Base-by-base conservation (phyloP, 2,888 invertebrate species). In the Agrotis ipsilon region DNA sequence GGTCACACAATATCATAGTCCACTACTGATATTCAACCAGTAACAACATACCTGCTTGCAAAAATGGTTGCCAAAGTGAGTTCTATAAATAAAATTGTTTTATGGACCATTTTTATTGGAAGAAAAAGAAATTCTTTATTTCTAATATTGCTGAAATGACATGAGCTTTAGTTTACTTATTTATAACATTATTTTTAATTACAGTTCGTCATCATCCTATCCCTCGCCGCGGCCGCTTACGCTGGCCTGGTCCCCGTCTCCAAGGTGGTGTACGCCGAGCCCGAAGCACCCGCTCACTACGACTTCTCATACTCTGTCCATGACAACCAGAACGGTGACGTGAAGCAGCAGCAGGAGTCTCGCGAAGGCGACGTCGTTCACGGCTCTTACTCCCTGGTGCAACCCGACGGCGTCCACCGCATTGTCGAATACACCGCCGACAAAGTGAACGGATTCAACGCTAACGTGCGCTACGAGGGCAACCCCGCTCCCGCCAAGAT, bases 341-440 rank as follows among this genome's bases (percentile, higher is more conserved):
- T 95, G 81, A 96, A 96, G 87, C 90, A 95, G 79, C 96, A 96
- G 88, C 92, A 94, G 81, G 96, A 96, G 80, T 85, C 90, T 62
- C 96, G 96, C 79, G 82, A 88, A 74, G 96, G 96, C 5, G 94
- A 96, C 86, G 89, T 87, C 75, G 94, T 96, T 48, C 94, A 94
- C 54, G 96, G 96, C 72, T 94, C 92, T 46, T 96, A 96, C 92
- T 95, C 96, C 1, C 91, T 96, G 19, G 89, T 96, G 55, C 96
- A 96, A 74, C 95, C 96, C 72, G 96, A 96, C 72, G 96, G 96
- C 3, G 91, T 93, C 54, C 92, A 89, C 84, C 93, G 96, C 75
- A 92, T 96, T 72, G 96, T 96, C 52, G 95, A 96, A 71, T 96
- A 96, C 92, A 92, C 94, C 84, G 89, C 95, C 43, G 95, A 95